Evolutionary conservation across 1,140 invertebrate genomes (phyloP), one percentile per base, ranked within the genome.

Genomic region (Drosophila oshimai): DNA sequence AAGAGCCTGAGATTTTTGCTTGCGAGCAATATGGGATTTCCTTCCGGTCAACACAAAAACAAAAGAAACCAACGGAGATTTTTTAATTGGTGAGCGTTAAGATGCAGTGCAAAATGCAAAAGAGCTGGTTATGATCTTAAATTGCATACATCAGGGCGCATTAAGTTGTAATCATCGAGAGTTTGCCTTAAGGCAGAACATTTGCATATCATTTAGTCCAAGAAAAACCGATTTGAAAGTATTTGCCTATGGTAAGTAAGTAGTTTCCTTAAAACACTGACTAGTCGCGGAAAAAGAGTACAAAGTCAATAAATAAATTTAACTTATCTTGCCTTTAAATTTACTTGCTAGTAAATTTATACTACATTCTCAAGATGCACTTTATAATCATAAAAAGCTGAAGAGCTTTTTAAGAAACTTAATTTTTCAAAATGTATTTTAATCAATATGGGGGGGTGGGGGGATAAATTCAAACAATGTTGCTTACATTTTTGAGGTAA

Each of bases 21-120:
- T 47, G 61, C 64, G 45, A 55, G 36, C 51, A 61, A 83, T 78
- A 83, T 84, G 68, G 62, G 34, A 69, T 84, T 83, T 84, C 74
- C 78, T 83, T 83, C 78, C 78, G 78, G 61, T 55, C 69, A 22
- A 13, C 37, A 49, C 33, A 34, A 33, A 53, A 61, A 33, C 28
- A 39, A 54, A 12, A 24, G 5, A 41, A 39, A 20, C 17, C 2
- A 41, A 49, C 60, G 57, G 58, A 51, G 42, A 54, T 67, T 67
- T 46, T 31, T 49, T 65, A 65, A 65, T 65, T 64, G 61, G 39
- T 10, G 13, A 58, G 58, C 53, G 28, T n/a, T n/a, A 7, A 33
- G 9, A 24, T 33, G 37, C 17, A 28, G 58, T 45, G 37, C 54
- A 62, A 60, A 20, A 62, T 44, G 60, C 60, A 50, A 20, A 46